These are phyloP conservation scores for Helicoverpa zea DNA, from an alignment of 1,140 invertebrate genomes.

Conservation along the genomic window DNA sequence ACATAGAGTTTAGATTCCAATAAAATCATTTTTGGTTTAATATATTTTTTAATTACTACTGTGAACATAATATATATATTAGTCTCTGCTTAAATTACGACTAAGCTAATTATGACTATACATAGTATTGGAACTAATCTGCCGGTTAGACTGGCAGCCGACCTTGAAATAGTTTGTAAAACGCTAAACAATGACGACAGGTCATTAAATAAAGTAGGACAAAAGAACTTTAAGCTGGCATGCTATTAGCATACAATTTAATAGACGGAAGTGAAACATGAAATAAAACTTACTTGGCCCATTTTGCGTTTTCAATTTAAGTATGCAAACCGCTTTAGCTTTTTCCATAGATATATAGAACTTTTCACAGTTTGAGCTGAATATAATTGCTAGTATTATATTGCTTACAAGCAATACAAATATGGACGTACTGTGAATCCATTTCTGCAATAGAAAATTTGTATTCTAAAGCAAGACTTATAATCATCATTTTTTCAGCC, in stretches of 20 bases:
- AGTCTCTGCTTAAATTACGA: no score
- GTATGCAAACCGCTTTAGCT: neutral
- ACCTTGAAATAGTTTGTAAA: neutral
- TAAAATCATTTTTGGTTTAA: no score
- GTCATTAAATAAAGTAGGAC: no score
- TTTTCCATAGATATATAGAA: neutral
- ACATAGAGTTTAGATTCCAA: neutral
- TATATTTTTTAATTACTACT: no score
- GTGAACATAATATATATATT: no score
- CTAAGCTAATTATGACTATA: no score
- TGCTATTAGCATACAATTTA: no score
- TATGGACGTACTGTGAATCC: neutral
- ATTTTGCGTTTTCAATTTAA: neutral
- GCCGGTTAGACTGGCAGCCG: neutral
- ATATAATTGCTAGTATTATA: neutral
- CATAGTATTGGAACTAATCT: neutral
- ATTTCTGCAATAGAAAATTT: neutral
- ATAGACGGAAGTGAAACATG: no score
- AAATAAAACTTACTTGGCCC: neutral
- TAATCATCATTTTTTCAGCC: no score
- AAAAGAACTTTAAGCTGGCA: no score
- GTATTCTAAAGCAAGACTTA: no score
- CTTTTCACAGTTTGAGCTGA: neutral
- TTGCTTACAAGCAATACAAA: neutral
- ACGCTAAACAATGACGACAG: no score